Conservation (phyloP, 2,888 invertebrate genomes). For the Euzophera pinguis region DNA sequence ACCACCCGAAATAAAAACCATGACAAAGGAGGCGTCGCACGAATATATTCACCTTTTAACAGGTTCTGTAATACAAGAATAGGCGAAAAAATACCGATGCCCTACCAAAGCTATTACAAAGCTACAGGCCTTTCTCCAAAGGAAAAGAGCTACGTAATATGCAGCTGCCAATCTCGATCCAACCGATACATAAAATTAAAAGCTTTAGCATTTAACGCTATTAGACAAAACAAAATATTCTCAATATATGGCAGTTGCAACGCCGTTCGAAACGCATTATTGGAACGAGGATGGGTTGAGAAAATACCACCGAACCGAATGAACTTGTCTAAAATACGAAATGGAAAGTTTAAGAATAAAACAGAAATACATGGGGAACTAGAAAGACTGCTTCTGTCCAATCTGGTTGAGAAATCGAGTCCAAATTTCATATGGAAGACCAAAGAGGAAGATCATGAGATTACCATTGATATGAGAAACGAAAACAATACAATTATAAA, state of each 20-base stretch:
- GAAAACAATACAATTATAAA: constrained; percentile 50
- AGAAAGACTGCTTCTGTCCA: constrained; percentile 62
- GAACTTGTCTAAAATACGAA: constrained; percentile 57
- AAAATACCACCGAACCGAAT: constrained; percentile 74
- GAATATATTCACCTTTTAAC: constrained; percentile 35
- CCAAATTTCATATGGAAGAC: constrained; percentile 65
- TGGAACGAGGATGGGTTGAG: constrained; percentile 86
- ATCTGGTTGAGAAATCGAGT: constrained; percentile 51
- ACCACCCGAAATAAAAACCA: constrained; percentile 20
- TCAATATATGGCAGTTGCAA: constrained; percentile 73
- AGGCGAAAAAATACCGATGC: constrained; percentile 21
- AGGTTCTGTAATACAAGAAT: constrained; percentile 28
- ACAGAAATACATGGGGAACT: constrained; percentile 47
- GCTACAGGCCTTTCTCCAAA: constrained; percentile 50
- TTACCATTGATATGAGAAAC: constrained; percentile 41
- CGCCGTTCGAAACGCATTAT: constrained; percentile 78
- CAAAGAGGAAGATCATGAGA: constrained; percentile 36
- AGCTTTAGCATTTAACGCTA: constrained; percentile 67
- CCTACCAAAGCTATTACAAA: constrained; percentile 25
- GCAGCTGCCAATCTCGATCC: constrained; percentile 49
- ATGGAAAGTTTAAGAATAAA: constrained; percentile 39
- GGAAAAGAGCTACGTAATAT: constrained; percentile 58
- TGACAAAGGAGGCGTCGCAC: constrained; percentile 33
- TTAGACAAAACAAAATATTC: constrained; percentile 74
- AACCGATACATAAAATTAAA: constrained; percentile 54